Evolutionary conservation across 37 sponge, comb jelly and placozoan species (phyloP).

Genomic region (Cliona cf. orientalis): DNA sequence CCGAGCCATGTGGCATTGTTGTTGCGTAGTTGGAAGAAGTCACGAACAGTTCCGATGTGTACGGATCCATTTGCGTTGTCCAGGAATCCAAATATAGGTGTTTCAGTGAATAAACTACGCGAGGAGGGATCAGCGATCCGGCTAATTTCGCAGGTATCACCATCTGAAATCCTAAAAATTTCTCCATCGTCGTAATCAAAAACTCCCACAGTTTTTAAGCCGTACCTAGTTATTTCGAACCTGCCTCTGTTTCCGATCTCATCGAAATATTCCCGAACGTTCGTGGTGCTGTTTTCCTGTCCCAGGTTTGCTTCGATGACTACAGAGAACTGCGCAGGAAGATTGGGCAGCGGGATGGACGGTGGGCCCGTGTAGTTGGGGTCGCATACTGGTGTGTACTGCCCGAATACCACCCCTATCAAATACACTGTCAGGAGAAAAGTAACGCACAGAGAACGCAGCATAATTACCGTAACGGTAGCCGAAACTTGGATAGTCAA

Average conservation of each 20-base stretch:
- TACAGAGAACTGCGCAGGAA: constrained; percentile 37
- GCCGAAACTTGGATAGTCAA: no score
- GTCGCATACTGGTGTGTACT: neutral
- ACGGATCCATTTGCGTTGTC: constrained; percentile 12
- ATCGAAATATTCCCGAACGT: constrained; percentile 42
- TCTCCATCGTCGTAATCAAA: constrained; percentile 16
- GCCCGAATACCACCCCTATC: neutral
- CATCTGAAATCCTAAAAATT: constrained; percentile 7
- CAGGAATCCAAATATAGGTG: neutral
- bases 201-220: neutral
- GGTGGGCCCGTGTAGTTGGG: neutral
- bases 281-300: neutral
- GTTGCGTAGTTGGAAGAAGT: neutral
- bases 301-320: constrained; percentile 19
- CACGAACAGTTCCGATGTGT: constrained; percentile 21
- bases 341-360: constrained; percentile 18
- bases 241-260: constrained; percentile 45
- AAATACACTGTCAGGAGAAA: no score
- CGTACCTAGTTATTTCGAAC: neutral
- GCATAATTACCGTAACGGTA: no score
- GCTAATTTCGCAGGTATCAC: neutral
- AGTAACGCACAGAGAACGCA: no score
- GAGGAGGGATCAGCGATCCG: no score
- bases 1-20: constrained; percentile 26
- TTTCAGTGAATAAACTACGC: neutral